phyloP scores from a whole-genome alignment of 2,113 vertebrate genomes.

The Glaucomys volans region DNA sequence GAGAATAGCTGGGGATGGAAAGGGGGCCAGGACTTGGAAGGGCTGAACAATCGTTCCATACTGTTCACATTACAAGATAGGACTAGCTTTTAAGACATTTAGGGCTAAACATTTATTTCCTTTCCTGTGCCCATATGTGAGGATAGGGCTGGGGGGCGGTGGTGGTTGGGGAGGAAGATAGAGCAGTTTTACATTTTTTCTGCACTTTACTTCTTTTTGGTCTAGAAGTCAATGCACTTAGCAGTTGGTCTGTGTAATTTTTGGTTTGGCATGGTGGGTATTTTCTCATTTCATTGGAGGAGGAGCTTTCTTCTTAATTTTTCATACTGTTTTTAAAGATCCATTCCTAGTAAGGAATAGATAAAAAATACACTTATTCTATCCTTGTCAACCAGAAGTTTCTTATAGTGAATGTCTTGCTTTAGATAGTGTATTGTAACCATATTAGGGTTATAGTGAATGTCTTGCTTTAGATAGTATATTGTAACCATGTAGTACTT shows the following conservation, averaged over 20 bases:
- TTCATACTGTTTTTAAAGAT: not conserved
- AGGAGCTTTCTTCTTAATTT: conserved; percentile 36
- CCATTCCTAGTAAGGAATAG: not conserved
- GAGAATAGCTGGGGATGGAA: not conserved
- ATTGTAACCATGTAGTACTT: not conserved
- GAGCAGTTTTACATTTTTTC: conserved; percentile 6
- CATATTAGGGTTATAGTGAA: not conserved
- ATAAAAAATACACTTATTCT: not conserved
- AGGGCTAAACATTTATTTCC: not conserved
- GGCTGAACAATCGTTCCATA: not conserved
- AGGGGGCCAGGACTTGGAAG: not conserved
- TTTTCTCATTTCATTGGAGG: not conserved
- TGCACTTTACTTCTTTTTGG: conserved; percentile 36
- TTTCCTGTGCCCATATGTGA: not conserved
- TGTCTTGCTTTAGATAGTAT: conserved; percentile 26
- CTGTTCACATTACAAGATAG: not conserved
- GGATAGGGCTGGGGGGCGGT: not conserved
- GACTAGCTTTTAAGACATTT: not conserved
- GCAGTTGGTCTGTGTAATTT: conserved; percentile 4
- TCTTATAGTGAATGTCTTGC: not conserved
- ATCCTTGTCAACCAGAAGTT: not conserved
- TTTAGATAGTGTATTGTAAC: conserved; percentile 37
- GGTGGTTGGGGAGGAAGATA: not conserved
- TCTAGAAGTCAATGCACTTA: not conserved
- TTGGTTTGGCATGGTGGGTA: not conserved